Evolutionary conservation across 2,113 vertebrate species (phyloP).

Genomic region (Entosphenus tridentatus): DNA sequence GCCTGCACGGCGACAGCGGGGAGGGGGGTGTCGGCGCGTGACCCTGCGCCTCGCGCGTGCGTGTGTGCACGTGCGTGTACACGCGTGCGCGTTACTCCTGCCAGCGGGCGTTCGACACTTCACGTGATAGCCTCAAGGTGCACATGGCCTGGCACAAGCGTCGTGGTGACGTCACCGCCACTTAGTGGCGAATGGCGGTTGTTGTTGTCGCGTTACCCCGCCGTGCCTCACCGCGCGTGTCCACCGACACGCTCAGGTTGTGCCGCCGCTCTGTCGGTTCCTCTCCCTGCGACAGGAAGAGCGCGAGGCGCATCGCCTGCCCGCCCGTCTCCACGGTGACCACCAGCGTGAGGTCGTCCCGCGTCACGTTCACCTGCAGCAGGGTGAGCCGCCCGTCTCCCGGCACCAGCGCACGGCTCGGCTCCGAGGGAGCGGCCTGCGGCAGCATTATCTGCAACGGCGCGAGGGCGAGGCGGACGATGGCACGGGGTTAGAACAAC

Average conservation of each 20-base stretch:
- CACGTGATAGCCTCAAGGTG: too few relatives aligned
- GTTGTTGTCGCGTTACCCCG: too few relatives aligned
- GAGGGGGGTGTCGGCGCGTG: too few relatives aligned
- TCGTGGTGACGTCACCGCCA: too few relatives aligned
- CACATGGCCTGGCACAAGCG: too few relatives aligned
- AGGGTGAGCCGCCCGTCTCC: constrained; percentile 3
- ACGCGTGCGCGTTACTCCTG: too few relatives aligned
- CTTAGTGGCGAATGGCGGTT: too few relatives aligned
- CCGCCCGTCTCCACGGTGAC: constrained; percentile 1
- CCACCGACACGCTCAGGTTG: background rate
- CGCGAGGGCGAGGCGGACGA: background rate
- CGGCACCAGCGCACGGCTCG: background rate
- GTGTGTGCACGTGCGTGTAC: too few relatives aligned
- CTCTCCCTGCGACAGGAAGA: background rate
- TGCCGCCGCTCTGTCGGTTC: background rate
- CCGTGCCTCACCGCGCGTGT: too few relatives aligned
- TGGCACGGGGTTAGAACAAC: background rate
- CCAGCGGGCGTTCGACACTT: too few relatives aligned
- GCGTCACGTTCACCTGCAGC: constrained; percentile 1
- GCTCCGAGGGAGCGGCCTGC: background rate
- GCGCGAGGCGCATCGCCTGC: background rate
- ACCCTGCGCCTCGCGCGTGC: too few relatives aligned
- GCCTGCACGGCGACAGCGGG: too few relatives aligned
- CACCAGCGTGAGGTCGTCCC: constrained; percentile 2
- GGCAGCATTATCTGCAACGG: constrained; percentile 1